Conservation (phyloP, 2,888 invertebrate genomes). For the Coleophora deauratella region DNA sequence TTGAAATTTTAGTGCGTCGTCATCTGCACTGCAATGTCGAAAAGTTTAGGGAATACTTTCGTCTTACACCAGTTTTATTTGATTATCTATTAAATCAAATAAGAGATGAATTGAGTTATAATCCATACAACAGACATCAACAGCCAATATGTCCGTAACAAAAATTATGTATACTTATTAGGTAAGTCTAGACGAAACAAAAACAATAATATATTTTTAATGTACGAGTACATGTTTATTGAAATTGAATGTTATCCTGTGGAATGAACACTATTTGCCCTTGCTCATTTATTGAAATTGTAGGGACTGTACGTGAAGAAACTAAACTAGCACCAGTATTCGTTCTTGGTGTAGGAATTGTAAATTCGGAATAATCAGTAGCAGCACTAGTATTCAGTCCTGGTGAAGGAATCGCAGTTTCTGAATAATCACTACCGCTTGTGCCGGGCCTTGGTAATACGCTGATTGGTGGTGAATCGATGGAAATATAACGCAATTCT, state of each 20-base stretch:
- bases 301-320: background rate
- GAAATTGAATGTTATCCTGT: background rate
- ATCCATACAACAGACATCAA: constrained; percentile 2
- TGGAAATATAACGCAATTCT: constrained; percentile 15
- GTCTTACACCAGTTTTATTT: too few species aligned
- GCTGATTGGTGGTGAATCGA: constrained; percentile 3
- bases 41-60: too few species aligned
- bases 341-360: background rate
- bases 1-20: background rate
- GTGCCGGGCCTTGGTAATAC: background rate
- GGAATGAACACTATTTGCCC: background rate
- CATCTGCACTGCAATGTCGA: background rate
- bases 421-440: background rate
- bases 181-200: background rate
- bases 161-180: background rate
- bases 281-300: background rate
- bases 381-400: background rate
- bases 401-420: background rate
- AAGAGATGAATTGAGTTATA: constrained; percentile 1
- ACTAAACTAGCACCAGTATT: background rate
- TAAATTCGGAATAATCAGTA: background rate
- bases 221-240: background rate
- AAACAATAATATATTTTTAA: background rate
- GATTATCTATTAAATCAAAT: background rate
- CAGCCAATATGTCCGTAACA: background rate